A percentile compares a stretch with the other conserved stretches of the same genome.
Evolutionary conservation across 2,113 vertebrate genomes (phyloP).

Genomic region (Trematocara unimaculatum): DNA sequence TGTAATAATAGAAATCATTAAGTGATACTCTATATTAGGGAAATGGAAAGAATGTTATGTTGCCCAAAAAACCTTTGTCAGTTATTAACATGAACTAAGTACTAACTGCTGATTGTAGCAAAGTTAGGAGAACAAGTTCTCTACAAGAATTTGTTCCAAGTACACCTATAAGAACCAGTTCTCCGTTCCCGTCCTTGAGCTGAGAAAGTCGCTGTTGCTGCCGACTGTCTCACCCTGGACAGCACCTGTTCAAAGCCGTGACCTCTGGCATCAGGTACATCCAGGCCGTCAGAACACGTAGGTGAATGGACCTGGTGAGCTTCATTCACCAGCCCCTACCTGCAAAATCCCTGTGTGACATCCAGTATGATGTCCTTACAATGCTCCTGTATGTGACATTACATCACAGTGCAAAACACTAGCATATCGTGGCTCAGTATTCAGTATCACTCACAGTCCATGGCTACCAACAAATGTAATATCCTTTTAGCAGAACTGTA

Average conservation of each 20-base stretch:
- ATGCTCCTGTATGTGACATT: neutral
- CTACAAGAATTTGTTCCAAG: neutral
- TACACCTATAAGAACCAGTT: neutral
- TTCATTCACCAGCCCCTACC: neutral
- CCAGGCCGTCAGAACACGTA: accelerated
- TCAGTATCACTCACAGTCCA: neutral
- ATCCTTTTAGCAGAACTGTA: neutral
- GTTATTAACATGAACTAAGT: neutral
- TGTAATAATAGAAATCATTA: neutral
- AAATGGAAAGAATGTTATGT: neutral
- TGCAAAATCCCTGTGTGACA: neutral
- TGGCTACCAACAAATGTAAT: neutral
- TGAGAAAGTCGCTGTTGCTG: neutral
- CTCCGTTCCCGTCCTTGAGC: neutral
- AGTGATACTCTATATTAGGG: neutral
- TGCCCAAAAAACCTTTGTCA: neutral
- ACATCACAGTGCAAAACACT: neutral
- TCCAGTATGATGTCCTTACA: neutral
- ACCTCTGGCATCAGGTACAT: neutral
- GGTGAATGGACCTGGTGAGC: neutral
- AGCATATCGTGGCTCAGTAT: neutral
- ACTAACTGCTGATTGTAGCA: neutral
- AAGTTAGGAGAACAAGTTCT: neutral
- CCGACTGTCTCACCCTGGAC: neutral
- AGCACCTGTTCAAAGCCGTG: neutral